phyloP scores from a whole-genome alignment of 2,797 vertebrate genomes.

The Psittacula derbiana region DNA sequence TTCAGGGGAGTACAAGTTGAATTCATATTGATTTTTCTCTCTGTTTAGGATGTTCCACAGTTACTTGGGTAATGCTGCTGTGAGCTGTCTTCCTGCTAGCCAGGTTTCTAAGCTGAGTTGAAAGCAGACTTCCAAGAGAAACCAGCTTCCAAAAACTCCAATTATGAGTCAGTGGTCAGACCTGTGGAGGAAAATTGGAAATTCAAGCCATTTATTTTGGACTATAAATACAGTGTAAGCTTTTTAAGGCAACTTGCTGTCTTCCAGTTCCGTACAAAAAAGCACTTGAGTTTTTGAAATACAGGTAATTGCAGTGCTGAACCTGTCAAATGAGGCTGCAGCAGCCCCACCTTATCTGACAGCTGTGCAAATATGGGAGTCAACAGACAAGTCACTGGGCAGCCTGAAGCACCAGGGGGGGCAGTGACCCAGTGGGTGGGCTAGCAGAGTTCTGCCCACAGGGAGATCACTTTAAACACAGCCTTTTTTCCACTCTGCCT shows the following conservation, averaged over 20 bases:
- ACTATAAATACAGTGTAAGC: background rate
- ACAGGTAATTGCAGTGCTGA: background rate
- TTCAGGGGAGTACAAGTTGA: background rate
- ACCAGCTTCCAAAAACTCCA: background rate
- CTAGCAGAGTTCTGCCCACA: background rate
- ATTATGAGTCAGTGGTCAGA: background rate
- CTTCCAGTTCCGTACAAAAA: background rate
- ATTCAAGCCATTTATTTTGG: background rate
- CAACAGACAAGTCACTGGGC: background rate
- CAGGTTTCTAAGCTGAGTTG: background rate
- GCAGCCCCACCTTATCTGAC: background rate
- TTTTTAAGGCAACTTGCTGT: background rate
- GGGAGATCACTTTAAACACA: background rate
- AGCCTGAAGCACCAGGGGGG: background rate
- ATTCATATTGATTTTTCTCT: background rate
- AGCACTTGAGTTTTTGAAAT: background rate
- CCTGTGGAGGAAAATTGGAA: background rate
- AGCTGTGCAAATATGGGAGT: background rate
- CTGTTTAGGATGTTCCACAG: background rate
- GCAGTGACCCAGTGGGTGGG: background rate
- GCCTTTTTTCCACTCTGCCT: background rate
- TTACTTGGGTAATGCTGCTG: fast-evolving
- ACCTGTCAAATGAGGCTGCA: background rate
- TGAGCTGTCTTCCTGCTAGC: background rate
- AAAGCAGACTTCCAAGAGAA: background rate